Base-by-base conservation (phyloP, 2,113 vertebrate species). In the Lycocorax pyrrhopterus region DNA sequence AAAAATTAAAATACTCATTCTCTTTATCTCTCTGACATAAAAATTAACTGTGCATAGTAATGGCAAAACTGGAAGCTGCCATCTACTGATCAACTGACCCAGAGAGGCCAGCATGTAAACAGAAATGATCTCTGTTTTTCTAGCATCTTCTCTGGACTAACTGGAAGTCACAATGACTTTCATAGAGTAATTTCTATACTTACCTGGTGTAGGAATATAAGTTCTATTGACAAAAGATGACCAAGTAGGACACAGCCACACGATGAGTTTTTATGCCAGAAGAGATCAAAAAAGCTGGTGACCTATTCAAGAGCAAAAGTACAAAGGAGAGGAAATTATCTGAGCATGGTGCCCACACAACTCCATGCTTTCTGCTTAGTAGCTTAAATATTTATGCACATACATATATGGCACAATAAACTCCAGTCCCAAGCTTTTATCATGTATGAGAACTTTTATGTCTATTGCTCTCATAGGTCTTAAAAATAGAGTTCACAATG, bases 191-290 rank as follows among this genome's bases (percentile, higher is more conserved):
- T 59, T 76, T 64, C 44, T 79, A 1, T 37, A 35, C 12, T 79
- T 32, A 30, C 6, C 33, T 69, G 18, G 7, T 41, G 13, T 35
- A 83, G n/a, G 22, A 74, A 53, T 66, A 16, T 23, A 37, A 55
- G 7, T 44, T 91, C 56, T 53, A 39, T n/a, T 58, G 67, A 37
- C 17, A 67, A 83, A 73, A 62, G 30, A 43, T 37, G 39, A 33
- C 66, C 35, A 72, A 63, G 26, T 29, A 11, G 35, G 56, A 58
- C 56, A 44, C 5, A 77, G 46, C 6, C 37, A 33, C 39, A 75
- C 0, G 0, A 25, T n/a, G 47, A 32, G 25, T 33, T 66, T 14
- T 63, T 82, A 11, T 2, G 0, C 22, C 64, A 59, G 12, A 37
- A 52, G 21, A 85, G 62, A 53, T 37, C n/a, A 58, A 12, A 74